phyloP scores from a whole-genome alignment of 2,888 invertebrate species.

The Helleia helle region DNA sequence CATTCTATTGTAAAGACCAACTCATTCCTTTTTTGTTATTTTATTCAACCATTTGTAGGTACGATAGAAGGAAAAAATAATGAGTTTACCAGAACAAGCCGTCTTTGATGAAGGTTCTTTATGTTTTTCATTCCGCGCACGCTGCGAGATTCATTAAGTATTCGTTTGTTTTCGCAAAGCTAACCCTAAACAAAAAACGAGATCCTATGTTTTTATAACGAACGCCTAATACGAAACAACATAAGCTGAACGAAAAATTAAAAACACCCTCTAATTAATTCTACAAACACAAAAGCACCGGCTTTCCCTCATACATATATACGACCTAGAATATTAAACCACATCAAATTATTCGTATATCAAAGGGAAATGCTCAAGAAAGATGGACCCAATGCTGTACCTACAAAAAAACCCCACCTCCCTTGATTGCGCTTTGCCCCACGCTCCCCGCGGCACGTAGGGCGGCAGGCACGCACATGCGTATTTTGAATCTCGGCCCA shows the following conservation, averaged over 20 bases:
- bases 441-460: constrained; percentile 25
- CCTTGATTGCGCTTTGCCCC: constrained; percentile 24
- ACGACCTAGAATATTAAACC: constrained; percentile 28
- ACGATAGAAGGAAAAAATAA: constrained; percentile 17
- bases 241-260: constrained; percentile 34
- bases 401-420: constrained; percentile 35
- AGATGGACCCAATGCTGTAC: constrained; percentile 30
- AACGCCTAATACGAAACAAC: constrained; percentile 32
- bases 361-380: constrained; percentile 39
- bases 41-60: constrained; percentile 15
- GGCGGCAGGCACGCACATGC: constrained; percentile 57
- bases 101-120: constrained; percentile 22
- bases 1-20: neutral
- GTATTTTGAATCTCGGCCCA: constrained; percentile 42
- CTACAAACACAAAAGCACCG: constrained; percentile 40
- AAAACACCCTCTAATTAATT: constrained; percentile 53
- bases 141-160: constrained; percentile 39
- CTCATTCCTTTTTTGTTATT: constrained; percentile 8
- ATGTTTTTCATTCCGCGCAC: constrained; percentile 22
- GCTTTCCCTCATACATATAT: constrained; percentile 15
- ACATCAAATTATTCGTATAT: constrained; percentile 33
- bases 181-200: constrained; percentile 33
- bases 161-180: constrained; percentile 33
- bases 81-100: constrained; percentile 22
- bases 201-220: constrained; percentile 39